phyloP scores from a whole-genome alignment of 2,888 invertebrate genomes.

The Saturnia japonica region DNA sequence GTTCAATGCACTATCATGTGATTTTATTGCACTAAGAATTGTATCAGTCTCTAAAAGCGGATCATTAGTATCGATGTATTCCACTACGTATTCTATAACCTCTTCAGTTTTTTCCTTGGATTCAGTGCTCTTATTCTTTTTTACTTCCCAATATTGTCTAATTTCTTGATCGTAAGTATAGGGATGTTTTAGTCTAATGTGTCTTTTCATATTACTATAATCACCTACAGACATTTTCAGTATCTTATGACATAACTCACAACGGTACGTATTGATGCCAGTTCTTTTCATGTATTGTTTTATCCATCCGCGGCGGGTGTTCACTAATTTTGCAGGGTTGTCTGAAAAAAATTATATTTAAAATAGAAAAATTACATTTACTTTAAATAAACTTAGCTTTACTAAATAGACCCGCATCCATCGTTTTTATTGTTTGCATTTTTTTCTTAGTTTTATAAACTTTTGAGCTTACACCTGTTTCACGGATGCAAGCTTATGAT shows the following conservation, averaged over 20 bases:
- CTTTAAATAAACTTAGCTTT: not conserved
- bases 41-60: constrained; percentile 7
- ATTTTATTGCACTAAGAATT: not conserved
- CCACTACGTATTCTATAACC: constrained; percentile 14
- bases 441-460: too few relatives aligned
- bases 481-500: not conserved
- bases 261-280: constrained; percentile 8
- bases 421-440: too few relatives aligned
- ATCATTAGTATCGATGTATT: constrained; percentile 17
- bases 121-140: not conserved
- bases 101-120: not conserved
- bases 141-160: not conserved
- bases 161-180: constrained; percentile 19
- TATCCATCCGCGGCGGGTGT: constrained; percentile 17
- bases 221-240: constrained; percentile 7
- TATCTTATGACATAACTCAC: constrained; percentile 20
- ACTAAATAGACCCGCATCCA: not conserved
- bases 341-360: not conserved
- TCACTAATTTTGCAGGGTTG: not conserved
- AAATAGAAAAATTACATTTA: not conserved
- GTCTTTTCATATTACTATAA: constrained; percentile 23
- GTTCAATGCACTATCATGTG: not conserved
- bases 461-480: too few relatives aligned
- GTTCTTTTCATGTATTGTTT: constrained; percentile 18
- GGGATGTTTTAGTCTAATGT: constrained; percentile 18